These are phyloP conservation scores for Fabriciana adippe DNA, from an alignment of 2,888 invertebrate species.

Conservation along the genomic window DNA sequence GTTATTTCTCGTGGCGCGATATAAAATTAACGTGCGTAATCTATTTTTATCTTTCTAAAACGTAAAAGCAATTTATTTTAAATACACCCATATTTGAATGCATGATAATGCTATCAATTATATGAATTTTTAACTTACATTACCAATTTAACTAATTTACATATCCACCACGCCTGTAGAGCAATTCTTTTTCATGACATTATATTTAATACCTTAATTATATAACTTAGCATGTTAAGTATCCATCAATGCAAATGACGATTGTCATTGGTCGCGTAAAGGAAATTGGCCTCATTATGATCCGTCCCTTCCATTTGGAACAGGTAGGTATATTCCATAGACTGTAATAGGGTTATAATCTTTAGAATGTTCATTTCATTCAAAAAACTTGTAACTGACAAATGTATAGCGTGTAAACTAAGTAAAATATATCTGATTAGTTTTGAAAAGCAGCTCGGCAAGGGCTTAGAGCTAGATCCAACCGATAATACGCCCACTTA, in stretches of 20 bases:
- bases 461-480: conserved; percentile 53
- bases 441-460: conserved; percentile 39
- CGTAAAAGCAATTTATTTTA: conserved; percentile 2
- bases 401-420: conserved; percentile 22
- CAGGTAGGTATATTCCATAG: conserved; percentile 2
- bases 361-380: background rate
- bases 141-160: background rate
- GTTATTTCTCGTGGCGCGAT: background rate
- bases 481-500: conserved; percentile 59
- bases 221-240: conserved; percentile 1
- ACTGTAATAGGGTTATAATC: background rate
- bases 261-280: background rate
- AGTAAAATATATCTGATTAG: conserved; percentile 23
- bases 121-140: background rate
- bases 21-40: background rate
- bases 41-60: conserved; percentile 1
- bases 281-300: conserved; percentile 9
- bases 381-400: conserved; percentile 9
- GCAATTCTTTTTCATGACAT: background rate
- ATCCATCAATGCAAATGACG: conserved; percentile 9
- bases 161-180: background rate
- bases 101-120: background rate
- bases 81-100: background rate
- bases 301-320: conserved; percentile 2
- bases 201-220: background rate